phyloP scores from a whole-genome alignment of 2,113 vertebrate genomes.

The Oncorhynchus gorbuscha region DNA sequence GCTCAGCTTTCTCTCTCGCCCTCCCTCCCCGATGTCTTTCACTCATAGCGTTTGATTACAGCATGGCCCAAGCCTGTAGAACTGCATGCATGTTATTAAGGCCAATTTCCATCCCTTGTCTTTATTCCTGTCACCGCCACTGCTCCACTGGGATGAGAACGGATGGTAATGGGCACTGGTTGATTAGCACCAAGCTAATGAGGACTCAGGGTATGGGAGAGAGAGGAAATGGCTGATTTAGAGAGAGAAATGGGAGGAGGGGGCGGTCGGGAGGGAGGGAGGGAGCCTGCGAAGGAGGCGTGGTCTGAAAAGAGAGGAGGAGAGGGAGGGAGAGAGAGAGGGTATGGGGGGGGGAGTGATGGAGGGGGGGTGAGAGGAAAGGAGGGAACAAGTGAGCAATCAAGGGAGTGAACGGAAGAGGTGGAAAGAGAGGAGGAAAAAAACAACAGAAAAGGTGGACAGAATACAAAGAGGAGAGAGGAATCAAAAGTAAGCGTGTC shows the following conservation, averaged over 20 bases:
- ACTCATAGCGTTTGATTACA: conserved; percentile 15
- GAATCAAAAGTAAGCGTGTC: background rate
- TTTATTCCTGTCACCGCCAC: conserved; percentile 35
- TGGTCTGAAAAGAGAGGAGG: conserved; percentile 17
- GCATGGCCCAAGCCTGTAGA: conserved; percentile 2
- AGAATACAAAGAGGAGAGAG: background rate
- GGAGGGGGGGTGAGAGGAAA: background rate
- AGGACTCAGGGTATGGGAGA: conserved; percentile 33
- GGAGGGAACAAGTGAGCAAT: too few relatives aligned
- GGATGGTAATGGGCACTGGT: conserved; percentile 52
- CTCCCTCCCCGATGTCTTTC: conserved; percentile 1
- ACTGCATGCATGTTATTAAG: conserved; percentile 47
- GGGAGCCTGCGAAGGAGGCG: background rate
- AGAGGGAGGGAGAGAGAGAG: background rate
- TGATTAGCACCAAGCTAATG: conserved; percentile 54
- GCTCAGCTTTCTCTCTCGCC: background rate
- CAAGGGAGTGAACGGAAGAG: background rate
- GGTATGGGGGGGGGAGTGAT: background rate
- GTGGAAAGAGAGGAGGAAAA: background rate
- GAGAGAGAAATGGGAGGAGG: background rate
- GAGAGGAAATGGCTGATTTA: conserved; percentile 12
- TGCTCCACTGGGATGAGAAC: conserved; percentile 22
- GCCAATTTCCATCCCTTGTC: conserved; percentile 54
- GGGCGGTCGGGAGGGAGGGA: background rate
- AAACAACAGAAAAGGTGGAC: too few relatives aligned